Evolutionary conservation across 2,888 invertebrate species (phyloP).

Genomic region (Lumbricus terrestris): DNA sequence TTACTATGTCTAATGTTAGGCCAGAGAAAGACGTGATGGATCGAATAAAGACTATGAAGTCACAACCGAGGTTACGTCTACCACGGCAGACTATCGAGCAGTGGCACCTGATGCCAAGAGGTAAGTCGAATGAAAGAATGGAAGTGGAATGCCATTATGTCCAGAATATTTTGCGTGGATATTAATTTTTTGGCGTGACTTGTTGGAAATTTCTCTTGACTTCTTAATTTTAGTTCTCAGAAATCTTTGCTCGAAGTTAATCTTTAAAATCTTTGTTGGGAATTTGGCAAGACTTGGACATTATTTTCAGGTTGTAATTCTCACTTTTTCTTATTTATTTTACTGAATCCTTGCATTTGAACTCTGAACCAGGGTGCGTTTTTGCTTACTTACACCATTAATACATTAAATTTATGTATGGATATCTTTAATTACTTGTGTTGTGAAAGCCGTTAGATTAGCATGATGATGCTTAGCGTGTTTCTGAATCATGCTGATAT

Average conservation of each 20-base stretch:
- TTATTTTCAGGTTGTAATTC: too few species aligned
- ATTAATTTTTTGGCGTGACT: background rate
- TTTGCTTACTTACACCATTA: too few species aligned
- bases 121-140: slow-evolving; percentile 61
- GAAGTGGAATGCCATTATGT: background rate
- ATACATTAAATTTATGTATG: too few species aligned
- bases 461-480: too few species aligned
- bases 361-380: too few species aligned
- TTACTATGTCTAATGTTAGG: slow-evolving; percentile 46
- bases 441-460: too few species aligned
- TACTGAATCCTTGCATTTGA: too few species aligned
- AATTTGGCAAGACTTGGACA: too few species aligned
- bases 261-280: background rate
- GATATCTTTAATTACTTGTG: too few species aligned
- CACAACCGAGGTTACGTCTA: slow-evolving; percentile 67
- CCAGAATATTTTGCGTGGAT: background rate
- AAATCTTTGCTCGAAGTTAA: background rate
- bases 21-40: slow-evolving; percentile 85
- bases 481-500: too few species aligned
- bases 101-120: slow-evolving; percentile 95
- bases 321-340: too few species aligned
- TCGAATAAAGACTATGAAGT: slow-evolving; percentile 73
- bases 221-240: background rate
- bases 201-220: background rate
- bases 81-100: slow-evolving; percentile 83